Evolutionary conservation across 2,113 vertebrate genomes (phyloP), one percentile per base, ranked within the genome.

Genomic region (Pelobates fuscus): DNA sequence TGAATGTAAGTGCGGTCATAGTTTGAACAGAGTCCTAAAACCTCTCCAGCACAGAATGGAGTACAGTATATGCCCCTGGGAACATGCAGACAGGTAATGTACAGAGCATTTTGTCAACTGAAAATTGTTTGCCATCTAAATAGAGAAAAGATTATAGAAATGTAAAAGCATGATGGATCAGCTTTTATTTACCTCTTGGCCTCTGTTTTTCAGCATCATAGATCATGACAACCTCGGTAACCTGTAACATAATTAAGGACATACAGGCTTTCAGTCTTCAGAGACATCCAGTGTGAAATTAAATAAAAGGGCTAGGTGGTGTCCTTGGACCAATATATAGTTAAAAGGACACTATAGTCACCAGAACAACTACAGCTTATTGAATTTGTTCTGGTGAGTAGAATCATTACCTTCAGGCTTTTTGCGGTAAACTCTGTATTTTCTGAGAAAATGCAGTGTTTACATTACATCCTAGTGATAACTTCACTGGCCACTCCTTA

Each of bases 171-270:
- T 90, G 89, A 87, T 80, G 89, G 93, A 93, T 95, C 90, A 94
- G 94, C 93, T 5, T 68, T 68, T 52, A 92, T 95, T 99, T 99
- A 99, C 97, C 97, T 99, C 97, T 95, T 89, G 97, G 97, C 94
- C 97, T 96, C 94, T 99, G 97, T 90, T 99, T 99, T 90, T 98
- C 97, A 63, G 96, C 96, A 69, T 99, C 97, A 92, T 99, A 99
- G 93, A 99, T 99, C 97, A 99, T 99, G 89, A 99, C 97, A 88
- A 99, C 97, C 91, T 99, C 97, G 81, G 96, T 99, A 89, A 99
- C 97, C 97, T 99, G 92, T 80, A 88, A 91, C 74, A 83, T 78
- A 87, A 73, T 82, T 30, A 26, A 29, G 4, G 12, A 60, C 5
- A 60, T 26, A 15, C 25, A 60, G 32, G 10, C 10, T 37, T 6